Conservation (phyloP, 2,113 vertebrate genomes). For the Pelvicachromis taeniatus region DNA sequence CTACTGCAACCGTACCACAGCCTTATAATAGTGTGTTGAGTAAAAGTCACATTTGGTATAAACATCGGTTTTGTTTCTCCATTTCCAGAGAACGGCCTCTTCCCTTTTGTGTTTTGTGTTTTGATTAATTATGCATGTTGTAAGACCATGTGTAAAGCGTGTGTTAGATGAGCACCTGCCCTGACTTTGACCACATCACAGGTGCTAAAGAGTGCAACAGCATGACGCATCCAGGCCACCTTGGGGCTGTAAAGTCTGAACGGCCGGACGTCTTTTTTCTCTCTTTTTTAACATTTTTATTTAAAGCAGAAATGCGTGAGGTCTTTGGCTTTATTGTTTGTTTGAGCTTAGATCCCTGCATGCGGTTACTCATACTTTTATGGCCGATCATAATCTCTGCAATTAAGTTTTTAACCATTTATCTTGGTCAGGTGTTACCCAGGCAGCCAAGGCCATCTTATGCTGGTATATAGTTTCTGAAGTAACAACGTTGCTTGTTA, state of each 20-base stretch:
- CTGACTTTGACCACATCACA: not conserved
- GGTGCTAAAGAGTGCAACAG: not conserved
- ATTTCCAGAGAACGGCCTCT: not conserved
- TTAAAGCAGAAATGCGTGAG: not conserved
- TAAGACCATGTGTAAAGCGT: not conserved
- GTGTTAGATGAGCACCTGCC: not conserved
- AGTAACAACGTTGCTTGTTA: not conserved
- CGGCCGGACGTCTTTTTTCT: not conserved
- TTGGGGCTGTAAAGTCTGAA: not conserved
- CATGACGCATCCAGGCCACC: not conserved
- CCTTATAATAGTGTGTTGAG: not conserved
- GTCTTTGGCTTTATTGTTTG: constrained; percentile 15
- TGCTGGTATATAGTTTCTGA: not conserved
- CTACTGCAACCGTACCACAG: not conserved
- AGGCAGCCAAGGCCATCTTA: not conserved
- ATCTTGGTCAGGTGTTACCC: constrained; percentile 4
- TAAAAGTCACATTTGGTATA: not conserved
- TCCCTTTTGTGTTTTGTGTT: not conserved
- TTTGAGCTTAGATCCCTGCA: constrained; percentile 7
- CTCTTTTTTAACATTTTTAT: not conserved
- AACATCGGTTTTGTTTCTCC: not conserved
- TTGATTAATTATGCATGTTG: constrained; percentile 25
- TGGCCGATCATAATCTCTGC: constrained; percentile 24
- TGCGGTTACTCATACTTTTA: constrained; percentile 23
- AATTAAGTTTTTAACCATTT: not conserved